These are phyloP conservation scores for Alloplasta piceator DNA, from an alignment of 2,888 invertebrate species.

Conservation along the genomic window DNA sequence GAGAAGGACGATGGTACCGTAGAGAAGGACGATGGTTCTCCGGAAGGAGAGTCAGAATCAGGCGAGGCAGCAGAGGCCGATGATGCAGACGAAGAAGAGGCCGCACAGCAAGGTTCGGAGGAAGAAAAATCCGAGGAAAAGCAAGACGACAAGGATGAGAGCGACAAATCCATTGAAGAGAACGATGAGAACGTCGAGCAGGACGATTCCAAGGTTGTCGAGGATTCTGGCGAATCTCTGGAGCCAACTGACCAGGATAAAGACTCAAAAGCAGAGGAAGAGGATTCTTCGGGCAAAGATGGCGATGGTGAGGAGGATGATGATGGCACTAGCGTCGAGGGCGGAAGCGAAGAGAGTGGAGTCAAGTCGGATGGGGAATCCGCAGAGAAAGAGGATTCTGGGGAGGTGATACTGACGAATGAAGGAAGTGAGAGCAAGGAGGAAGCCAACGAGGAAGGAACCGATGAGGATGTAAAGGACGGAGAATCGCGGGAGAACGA, in stretches of 20 bases:
- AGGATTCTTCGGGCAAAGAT: constrained; percentile 65
- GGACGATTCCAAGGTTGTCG: constrained; percentile 40
- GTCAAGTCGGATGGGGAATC: constrained; percentile 67
- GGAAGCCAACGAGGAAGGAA: constrained; percentile 55
- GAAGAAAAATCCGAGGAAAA: constrained; percentile 60
- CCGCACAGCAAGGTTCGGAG: constrained; percentile 24
- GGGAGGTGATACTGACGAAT: constrained; percentile 59
- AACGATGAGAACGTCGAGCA: constrained; percentile 54
- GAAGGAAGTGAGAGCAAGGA: constrained; percentile 57
- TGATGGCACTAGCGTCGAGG: constrained; percentile 55
- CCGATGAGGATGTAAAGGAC: constrained; percentile 56
- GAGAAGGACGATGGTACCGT: constrained; percentile 68
- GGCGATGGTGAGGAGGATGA: constrained; percentile 70
- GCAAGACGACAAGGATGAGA: constrained; percentile 53
- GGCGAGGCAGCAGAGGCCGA: constrained; percentile 46
- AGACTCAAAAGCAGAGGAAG: constrained; percentile 73
- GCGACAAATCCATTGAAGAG: constrained; percentile 60
- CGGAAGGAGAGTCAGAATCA: constrained; percentile 39
- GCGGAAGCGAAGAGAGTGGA: constrained; percentile 69
- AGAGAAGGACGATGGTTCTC: constrained; percentile 53
- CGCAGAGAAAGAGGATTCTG: constrained; percentile 76
- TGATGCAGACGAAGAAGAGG: constrained; percentile 60
- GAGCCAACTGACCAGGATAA: constrained; percentile 55
- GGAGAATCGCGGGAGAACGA: constrained; percentile 67
- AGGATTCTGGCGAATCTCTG: constrained; percentile 21